A percentile compares a stretch with the other conserved stretches of the same genome.
Evolutionary conservation across 1,140 invertebrate genomes (phyloP).

Genomic region (Lamellibrachia luymesi): DNA sequence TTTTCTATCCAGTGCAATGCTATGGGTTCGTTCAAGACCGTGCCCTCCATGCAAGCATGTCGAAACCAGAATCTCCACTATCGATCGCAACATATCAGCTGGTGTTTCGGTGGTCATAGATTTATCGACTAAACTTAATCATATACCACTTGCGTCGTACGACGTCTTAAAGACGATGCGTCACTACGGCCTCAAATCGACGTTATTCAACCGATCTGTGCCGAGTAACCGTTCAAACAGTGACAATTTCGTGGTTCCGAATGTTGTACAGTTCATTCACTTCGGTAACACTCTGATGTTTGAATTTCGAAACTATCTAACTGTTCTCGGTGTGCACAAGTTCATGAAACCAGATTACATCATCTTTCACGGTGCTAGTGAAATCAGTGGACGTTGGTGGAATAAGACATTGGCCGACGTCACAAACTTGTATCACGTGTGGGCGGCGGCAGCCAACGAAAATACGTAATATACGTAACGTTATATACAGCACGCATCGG

Average conservation of each 20-base stretch:
- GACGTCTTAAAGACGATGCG: neutral
- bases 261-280: neutral
- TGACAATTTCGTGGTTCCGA: neutral
- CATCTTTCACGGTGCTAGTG: neutral
- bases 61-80: no score
- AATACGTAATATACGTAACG: neutral
- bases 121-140: neutral
- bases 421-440: neutral
- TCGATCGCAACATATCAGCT: no score
- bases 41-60: no score
- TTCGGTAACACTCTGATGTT: neutral
- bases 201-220: neutral
- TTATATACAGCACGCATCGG: neutral
- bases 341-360: constrained; percentile 15
- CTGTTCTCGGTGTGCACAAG: neutral
- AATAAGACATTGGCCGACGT: neutral
- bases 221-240: neutral
- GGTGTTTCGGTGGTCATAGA: neutral
- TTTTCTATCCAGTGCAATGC: no score
- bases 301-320: constrained; percentile 6
- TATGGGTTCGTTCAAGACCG: no score
- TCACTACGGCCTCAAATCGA: neutral
- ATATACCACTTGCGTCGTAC: neutral
- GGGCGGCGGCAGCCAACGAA: neutral
- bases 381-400: neutral